Evolutionary conservation across 1,140 invertebrate species (phyloP), one percentile per base, ranked within the genome.

Genomic region (Diorhabda sublineata): DNA sequence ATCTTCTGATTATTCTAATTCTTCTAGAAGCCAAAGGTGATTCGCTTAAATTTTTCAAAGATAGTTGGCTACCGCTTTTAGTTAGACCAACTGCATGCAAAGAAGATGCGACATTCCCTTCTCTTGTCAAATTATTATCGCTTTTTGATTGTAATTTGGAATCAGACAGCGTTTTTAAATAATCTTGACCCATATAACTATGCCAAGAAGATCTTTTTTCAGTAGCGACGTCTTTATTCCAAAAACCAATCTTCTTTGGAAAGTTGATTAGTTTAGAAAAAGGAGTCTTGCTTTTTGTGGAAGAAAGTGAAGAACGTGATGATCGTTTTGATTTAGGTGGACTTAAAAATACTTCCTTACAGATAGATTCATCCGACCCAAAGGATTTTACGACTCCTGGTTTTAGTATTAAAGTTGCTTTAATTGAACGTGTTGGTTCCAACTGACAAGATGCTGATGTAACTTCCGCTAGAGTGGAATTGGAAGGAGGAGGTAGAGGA

Each of bases 381-480:
- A 75, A 6, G 8, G 76, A 69, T 70, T 77, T 77, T 2, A 81
- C 68, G 2, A 79, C 68, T 42, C 80, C 80, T 7, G 79, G 79
- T 73, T 78, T 78, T 57, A 81, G 62, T 11, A 79, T 71, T 42
- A 81, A 64, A 3, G 76, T 81, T 42, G 79, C 80, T 74, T 77
- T 81, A 6, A 81, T 78, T 42, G 76, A 61, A 43, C 42, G 58
- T 43, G 64, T 43, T 5, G 61, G 44, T 42, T 56, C 4, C 43
- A 69, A 43, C 47, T 64, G 58, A 26, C 26, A 26, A 26, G 26
- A 26, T 26, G 26, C 26, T 57, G 42, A 59, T 11, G 47, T 52
- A n/a, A 2, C n/a, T 52, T 52, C 47, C 2, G 47, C 6, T 8
- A 8, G 6, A 8, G n/a, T 8, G 47, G 47, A 52, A 52, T 52